A percentile compares a stretch with the other conserved stretches of the same genome.
phyloP scores from a whole-genome alignment of 2,797 vertebrate genomes.

The Alca torda region DNA sequence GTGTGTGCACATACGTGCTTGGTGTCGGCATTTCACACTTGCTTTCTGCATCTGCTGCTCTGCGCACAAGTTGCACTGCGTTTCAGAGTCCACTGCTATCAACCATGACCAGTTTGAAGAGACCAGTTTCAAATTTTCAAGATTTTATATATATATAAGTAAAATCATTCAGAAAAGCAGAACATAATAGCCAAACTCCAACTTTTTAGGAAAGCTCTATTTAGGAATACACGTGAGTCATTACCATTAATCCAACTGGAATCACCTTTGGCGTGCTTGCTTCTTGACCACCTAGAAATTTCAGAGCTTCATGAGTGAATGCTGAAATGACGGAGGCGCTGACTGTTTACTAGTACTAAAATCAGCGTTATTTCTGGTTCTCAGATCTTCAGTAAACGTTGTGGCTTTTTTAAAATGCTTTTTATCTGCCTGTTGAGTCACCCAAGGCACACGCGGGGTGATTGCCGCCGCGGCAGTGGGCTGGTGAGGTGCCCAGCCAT shows the following conservation, averaged over 20 bases:
- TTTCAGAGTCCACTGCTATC: not conserved
- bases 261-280: not conserved
- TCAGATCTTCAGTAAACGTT: not conserved
- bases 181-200: not conserved
- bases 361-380: not conserved
- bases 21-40: not conserved
- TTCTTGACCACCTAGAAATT: not conserved
- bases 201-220: not conserved
- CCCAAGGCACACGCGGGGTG: accelerated
- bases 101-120: not conserved
- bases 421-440: not conserved
- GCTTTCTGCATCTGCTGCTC: not conserved
- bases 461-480: accelerated
- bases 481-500: too few relatives aligned
- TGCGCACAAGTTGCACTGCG: not conserved
- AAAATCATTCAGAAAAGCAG: not conserved
- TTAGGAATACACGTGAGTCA: not conserved
- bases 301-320: not conserved
- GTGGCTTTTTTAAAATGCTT: not conserved
- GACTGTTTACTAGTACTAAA: not conserved
- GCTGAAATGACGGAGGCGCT: not conserved
- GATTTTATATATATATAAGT: not conserved
- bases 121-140: not conserved
- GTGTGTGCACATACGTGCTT: not conserved
- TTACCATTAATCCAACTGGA: not conserved